Base-by-base conservation (phyloP, 2,888 invertebrate genomes). In the Arge pagana region DNA sequence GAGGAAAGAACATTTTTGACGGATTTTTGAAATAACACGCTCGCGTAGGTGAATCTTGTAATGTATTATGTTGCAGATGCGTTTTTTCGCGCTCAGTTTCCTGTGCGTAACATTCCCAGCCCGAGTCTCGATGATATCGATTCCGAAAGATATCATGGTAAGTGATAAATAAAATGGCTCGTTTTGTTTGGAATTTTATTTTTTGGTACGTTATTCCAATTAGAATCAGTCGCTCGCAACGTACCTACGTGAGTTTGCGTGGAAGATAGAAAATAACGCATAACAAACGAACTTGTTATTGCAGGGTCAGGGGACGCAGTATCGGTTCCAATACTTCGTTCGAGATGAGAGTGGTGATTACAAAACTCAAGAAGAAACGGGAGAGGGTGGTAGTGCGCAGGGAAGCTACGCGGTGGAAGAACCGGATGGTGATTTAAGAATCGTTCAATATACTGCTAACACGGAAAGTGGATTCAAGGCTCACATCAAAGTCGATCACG, bases 361-460 rank as follows among this genome's bases (percentile, higher is more conserved):
- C 50, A 66, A 67, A 48, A 56, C 59, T n/a, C 66, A 63, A 18
- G 63, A 64, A 40, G 66, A 69, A 52, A 54, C 54, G 4, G 60
- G 61, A 8, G 56, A 59, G n/a, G 67, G 63, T 11, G 63, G 60
- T 21, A 53, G 52, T 36, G 63, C 65, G 10, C 52, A 54, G n/a
- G 64, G 64, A 6, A 57, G 57, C 8, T 67, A 65, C 57, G 56
- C 60, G 5, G 58, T 66, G 5, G 62, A 56, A 4, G 63, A 68
- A 35, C 64, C 68, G 5, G 63, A 63, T 11, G 67, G 65, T 13
- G 59, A 64, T 33, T 42, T 61, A 11, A 56, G 63, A n/a, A 57
- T 56, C 8, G 65, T 68, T 15, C 63, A 60, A 18, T 68, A 69
- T 54, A 60, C 58, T 1, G 62, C 64, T 3, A 64, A 67, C 35